A percentile compares a stretch with the other conserved stretches of the same genome.
phyloP scores from a whole-genome alignment of 2,797 vertebrate species.

The Aselliscus stoliczkanus region DNA sequence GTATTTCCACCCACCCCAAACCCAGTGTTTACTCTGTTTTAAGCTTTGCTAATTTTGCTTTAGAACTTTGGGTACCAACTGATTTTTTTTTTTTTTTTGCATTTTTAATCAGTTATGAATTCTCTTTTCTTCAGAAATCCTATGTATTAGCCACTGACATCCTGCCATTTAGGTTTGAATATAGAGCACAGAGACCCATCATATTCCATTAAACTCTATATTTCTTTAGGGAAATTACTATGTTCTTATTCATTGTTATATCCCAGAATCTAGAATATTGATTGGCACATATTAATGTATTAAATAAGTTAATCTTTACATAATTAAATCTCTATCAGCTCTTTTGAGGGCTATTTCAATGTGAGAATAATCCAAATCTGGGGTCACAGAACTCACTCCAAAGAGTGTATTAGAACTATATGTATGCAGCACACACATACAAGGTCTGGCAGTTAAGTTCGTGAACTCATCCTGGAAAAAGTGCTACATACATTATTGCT shows the following conservation, averaged over 20 bases:
- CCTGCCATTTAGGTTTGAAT: neutral
- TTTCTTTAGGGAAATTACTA: slow-evolving; percentile 4
- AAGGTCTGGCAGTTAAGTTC: too few relatives aligned
- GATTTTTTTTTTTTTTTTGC: neutral
- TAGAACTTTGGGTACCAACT: neutral
- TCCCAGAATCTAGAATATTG: neutral
- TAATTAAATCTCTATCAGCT: neutral
- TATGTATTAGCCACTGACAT: neutral
- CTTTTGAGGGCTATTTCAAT: neutral
- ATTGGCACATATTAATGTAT: neutral
- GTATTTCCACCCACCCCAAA: too few relatives aligned
- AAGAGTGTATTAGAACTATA: neutral
- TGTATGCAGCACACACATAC: neutral
- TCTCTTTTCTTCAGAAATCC: neutral
- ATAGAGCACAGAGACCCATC: neutral
- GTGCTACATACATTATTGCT: too few relatives aligned
- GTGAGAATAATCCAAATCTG: neutral
- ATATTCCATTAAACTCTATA: neutral
- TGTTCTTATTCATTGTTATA: neutral
- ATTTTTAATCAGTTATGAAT: neutral
- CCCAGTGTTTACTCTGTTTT: neutral
- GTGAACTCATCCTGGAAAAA: too few relatives aligned
- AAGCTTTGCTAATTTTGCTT: slow-evolving; percentile 16
- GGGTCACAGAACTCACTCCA: neutral
- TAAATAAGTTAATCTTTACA: neutral